phyloP scores from a whole-genome alignment of 2,888 invertebrate genomes.

The Atherix ibis region DNA sequence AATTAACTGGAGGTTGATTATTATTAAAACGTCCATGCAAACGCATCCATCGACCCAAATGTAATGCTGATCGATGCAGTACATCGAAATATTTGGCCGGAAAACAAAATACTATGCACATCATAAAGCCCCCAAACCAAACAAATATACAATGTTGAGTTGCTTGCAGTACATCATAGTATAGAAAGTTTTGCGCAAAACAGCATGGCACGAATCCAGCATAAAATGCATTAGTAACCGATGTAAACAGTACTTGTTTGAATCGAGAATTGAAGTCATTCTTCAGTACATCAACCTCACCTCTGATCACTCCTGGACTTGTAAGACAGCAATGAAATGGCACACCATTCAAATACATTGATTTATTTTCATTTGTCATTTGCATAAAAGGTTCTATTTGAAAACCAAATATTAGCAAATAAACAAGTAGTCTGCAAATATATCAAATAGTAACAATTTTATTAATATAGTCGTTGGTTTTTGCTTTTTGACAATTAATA shows the following conservation, averaged over 20 bases:
- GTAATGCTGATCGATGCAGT: constrained; percentile 75
- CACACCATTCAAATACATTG: constrained; percentile 36
- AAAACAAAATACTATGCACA: constrained; percentile 54
- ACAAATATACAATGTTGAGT: constrained; percentile 71
- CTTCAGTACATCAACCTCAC: constrained; percentile 71
- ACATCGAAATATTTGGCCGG: constrained; percentile 66
- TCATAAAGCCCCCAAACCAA: constrained; percentile 69
- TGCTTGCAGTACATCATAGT: constrained; percentile 72
- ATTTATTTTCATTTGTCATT: constrained; percentile 25
- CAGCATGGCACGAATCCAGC: constrained; percentile 78
- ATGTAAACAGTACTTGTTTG: constrained; percentile 72
- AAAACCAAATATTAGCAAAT: constrained; percentile 67
- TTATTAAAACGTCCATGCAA: constrained; percentile 18
- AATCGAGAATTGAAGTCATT: constrained; percentile 79
- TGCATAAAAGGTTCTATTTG: constrained; percentile 64
- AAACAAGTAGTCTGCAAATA: constrained; percentile 47
- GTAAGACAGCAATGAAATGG: constrained; percentile 64
- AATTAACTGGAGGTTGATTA: constrained; percentile 24
- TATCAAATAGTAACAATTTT: background rate
- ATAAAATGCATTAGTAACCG: constrained; percentile 74
- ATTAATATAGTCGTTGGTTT: no score
- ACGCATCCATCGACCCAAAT: constrained; percentile 49
- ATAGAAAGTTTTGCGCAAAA: constrained; percentile 62
- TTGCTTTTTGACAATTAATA: no score
- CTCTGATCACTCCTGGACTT: constrained; percentile 52